Base-by-base conservation (phyloP, 1,140 invertebrate species). In the Phymorhynchus buccinoides region DNA sequence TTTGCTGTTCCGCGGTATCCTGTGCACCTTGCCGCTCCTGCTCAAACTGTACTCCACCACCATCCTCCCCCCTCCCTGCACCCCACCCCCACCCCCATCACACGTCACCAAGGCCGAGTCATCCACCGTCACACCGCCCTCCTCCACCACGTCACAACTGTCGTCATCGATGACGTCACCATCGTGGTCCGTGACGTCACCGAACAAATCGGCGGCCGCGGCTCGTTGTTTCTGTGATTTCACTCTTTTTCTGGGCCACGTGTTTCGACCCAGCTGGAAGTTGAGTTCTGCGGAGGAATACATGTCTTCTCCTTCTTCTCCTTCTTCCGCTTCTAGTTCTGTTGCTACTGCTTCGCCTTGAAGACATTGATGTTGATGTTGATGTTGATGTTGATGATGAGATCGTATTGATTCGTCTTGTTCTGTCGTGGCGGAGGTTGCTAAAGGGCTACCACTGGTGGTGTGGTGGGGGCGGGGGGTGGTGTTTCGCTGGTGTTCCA, bases 221-320 rank as follows among this genome's bases (percentile, higher is more conserved):
- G 52, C 78, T 22, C 81, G 80, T 27, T 83, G 87, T 16, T 85
- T 41, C 62, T 62, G 16, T 48, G 84, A 83, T 32, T 81, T 44
- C 22, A 83, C 75, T 88, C 88, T 37, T 87, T 87, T 89, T 35
- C 88, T 83, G 4, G 89, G 89, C 89, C 89, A 89, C 18, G 89
- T 90, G 71, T 90, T 90, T 7, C 86, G 84, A 48, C 84, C 86
- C 18, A 84, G 56, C 6, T 71, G 80, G 14, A 22, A 42, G 1
- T 27, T 7, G 30, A 12, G 68, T 32, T 71, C 30, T 12, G 35
- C 12, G 22, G 18, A 30, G 27, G 62, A 30, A 7, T 66, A 16
- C 62, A 27, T 16, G n/a, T 62, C 73, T 6, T 62, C 83, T 9
- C 1, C 27, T 14, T 68, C 84, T 32, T 18, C 48, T n/a, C 32